These are phyloP conservation scores for Brachyptera risi DNA, from an alignment of 2,888 invertebrate species.

Conservation along the genomic window DNA sequence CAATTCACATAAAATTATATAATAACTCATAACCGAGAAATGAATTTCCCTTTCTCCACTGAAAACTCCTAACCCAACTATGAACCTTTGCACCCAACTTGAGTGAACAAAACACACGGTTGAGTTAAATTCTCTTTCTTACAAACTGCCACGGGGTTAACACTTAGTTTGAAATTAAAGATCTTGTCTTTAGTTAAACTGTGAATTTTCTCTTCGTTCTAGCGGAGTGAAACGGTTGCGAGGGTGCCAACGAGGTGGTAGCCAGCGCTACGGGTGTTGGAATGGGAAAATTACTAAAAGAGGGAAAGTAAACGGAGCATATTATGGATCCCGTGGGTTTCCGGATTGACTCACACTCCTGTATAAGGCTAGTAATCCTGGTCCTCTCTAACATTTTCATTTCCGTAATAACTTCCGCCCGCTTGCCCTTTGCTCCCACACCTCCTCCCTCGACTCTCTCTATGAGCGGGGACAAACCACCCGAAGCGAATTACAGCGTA, in stretches of 20 bases:
- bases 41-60: no score
- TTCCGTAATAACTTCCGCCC: slow-evolving; percentile 18
- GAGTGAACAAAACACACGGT: no score
- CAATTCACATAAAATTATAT: no score
- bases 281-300: neutral
- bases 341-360: slow-evolving; percentile 13
- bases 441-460: neutral
- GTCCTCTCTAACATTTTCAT: slow-evolving; percentile 15
- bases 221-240: neutral
- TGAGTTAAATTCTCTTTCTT: no score
- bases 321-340: slow-evolving; percentile 17
- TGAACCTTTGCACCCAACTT: no score
- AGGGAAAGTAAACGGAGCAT: slow-evolving; percentile 19
- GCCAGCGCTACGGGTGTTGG: neutral
- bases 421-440: neutral
- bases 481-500: neutral
- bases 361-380: slow-evolving; percentile 9
- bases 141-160: neutral
- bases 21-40: no score
- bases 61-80: no score
- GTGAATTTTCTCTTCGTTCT: neutral
- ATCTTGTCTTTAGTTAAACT: neutral
- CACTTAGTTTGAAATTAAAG: neutral
- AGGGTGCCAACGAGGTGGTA: neutral
- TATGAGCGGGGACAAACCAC: neutral